Conservation (phyloP, 1,140 invertebrate species). For the Atopsyche davidsoni region DNA sequence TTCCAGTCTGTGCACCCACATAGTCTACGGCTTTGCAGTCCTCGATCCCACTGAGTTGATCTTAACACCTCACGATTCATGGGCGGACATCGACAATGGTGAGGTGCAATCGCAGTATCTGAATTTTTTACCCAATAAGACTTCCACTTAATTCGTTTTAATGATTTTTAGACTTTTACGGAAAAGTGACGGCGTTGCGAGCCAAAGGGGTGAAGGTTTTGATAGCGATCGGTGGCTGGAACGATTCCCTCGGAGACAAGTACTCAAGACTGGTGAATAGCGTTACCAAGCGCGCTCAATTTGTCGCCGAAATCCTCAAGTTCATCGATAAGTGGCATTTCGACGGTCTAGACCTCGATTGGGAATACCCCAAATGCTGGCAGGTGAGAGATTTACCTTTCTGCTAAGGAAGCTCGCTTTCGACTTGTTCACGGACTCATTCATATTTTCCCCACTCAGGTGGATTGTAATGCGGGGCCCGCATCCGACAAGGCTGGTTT, state of each 20-base stretch:
- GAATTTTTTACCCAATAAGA: too few species aligned
- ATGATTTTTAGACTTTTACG: conserved; percentile 53
- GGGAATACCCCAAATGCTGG: conserved; percentile 71
- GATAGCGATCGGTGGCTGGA: conserved; percentile 66
- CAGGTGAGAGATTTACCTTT: conserved; percentile 44
- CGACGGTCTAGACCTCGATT: conserved; percentile 66
- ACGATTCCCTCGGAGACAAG: conserved; percentile 61
- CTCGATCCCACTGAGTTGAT: conserved; percentile 50
- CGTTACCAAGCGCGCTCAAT: conserved; percentile 49
- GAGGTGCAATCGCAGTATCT: too few species aligned
- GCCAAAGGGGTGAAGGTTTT: conserved; percentile 60
- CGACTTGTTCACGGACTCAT: not conserved
- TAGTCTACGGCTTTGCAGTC: conserved; percentile 67
- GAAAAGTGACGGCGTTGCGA: conserved; percentile 52
- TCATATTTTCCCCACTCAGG: conserved; percentile 40
- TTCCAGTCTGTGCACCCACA: conserved; percentile 62
- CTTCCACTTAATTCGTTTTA: not conserved
- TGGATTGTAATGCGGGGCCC: conserved; percentile 59
- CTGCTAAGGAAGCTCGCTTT: not conserved
- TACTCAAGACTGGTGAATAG: conserved; percentile 58
- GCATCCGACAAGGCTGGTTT: conserved; percentile 71
- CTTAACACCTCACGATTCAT: conserved; percentile 56
- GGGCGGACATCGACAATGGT: conserved; percentile 63
- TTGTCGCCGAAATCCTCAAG: conserved; percentile 55
- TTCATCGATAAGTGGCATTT: conserved; percentile 61